Evolutionary conservation across 1,140 invertebrate genomes (phyloP).

Genomic region (Lordiphosa mommai): DNA sequence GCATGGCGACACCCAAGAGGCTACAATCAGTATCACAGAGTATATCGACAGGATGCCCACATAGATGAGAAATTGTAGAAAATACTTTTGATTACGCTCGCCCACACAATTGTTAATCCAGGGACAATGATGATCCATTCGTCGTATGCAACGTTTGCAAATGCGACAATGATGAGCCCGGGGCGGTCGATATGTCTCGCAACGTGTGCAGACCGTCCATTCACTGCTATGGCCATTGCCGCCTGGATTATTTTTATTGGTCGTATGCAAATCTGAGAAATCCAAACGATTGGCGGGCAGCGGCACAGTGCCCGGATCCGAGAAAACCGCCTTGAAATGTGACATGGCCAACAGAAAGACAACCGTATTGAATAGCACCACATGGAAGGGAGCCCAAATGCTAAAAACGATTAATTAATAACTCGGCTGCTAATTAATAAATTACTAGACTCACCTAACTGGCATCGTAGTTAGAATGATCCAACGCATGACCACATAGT

Average conservation of each 20-base stretch:
- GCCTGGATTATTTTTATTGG: conserved; percentile 73
- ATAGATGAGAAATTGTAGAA: conserved; percentile 94
- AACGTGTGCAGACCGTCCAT: conserved; percentile 92
- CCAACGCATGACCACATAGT: conserved; percentile 94
- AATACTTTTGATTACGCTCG: conserved; percentile 96
- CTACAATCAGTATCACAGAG: conserved; percentile 86
- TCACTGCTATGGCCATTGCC: conserved; percentile 82
- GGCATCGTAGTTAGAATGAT: conserved; percentile 91
- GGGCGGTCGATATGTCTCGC: conserved; percentile 91
- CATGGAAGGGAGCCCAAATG: conserved; percentile 92
- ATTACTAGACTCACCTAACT: conserved; percentile 83
- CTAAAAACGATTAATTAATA: conserved; percentile 81
- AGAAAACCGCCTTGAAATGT: conserved; percentile 91
- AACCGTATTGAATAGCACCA: conserved; percentile 90
- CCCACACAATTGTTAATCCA: conserved; percentile 98
- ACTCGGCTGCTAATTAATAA: neutral
- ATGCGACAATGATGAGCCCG: conserved; percentile 94
- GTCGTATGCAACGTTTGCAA: conserved; percentile 91
- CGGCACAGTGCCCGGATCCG: conserved; percentile 93
- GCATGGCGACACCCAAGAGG: conserved; percentile 89
- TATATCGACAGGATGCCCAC: conserved; percentile 85
- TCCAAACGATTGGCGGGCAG: conserved; percentile 89
- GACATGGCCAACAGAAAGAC: conserved; percentile 88
- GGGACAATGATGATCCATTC: conserved; percentile 94
- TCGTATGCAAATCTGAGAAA: conserved; percentile 91